Base-by-base conservation (phyloP, 2,888 invertebrate genomes). In the Dolichomitus sp. region DNA sequence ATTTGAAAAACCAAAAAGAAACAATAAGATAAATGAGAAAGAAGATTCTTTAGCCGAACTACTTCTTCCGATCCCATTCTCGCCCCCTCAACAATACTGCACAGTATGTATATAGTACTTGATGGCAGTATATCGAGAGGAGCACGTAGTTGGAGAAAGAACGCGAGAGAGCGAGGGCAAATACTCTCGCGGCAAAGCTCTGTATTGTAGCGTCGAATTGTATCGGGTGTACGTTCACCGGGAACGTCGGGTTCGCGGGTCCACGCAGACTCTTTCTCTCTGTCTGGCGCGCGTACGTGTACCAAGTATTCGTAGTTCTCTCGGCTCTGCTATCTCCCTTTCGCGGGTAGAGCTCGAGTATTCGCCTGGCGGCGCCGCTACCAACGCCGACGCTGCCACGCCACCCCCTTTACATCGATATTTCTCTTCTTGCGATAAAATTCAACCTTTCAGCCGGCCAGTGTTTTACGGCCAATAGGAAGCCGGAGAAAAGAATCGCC, bases 381-480 rank as follows among this genome's bases (percentile, higher is more conserved):
- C 73, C 78, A 80, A 78, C 81, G 78, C 74, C 80, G 78, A 80
- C 80, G 79, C 63, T 75, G 79, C 65, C 76, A 12, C 66, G 74
- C 68, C 57, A 79, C 80, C 70, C 50, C 80, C 89, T 88, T 89
- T 86, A 88, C 91, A 91, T 90, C 91, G 89, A 92, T 91, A 92
- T 91, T 92, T 92, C 90, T 91, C 88, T 90, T 86, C 87, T 87
- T 84, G 88, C 91, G 90, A 92, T 92, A 92, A 93, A 93, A 93
- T 93, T 93, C 91, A 90, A 93, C 89, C 91, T 93, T 92, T 92
- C 91, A 91, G 91, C 89, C 90, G 90, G 90, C 89, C 92, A 90
- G 91, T 92, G 91, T 92, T 93, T 93, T 91, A 93, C 92, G 91
- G 90, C 92, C 93, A 93, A 93, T 93, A 91, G 92, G 88, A 91